Percentiles rank a stretch among this genome's conserved stretches.
These are phyloP conservation scores for Anaspis maculata DNA, from an alignment of 2,888 invertebrate genomes.

Conservation along the genomic window DNA sequence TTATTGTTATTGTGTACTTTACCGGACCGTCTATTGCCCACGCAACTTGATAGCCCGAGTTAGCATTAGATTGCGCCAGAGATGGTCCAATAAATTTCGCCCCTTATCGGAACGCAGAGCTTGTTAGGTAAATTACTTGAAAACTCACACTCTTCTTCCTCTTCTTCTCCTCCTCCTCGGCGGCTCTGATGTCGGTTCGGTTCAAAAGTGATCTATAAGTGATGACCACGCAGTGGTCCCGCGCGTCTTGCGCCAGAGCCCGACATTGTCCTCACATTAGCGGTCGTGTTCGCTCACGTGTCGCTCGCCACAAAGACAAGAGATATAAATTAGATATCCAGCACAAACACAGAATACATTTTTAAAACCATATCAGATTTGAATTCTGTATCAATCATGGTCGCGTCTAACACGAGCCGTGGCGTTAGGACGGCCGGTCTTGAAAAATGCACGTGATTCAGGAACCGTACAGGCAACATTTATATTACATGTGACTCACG, in stretches of 20 bases:
- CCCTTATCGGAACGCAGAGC: too few relatives aligned
- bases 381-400: conserved; percentile 16
- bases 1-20: too few relatives aligned
- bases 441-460: conserved; percentile 12
- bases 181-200: conserved; percentile 15
- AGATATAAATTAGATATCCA: conserved; percentile 22
- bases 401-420: conserved; percentile 15
- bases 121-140: too few relatives aligned
- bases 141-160: too few relatives aligned
- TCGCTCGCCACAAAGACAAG: conserved; percentile 15
- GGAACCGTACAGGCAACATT: conserved; percentile 8
- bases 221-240: too few relatives aligned
- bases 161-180: too few relatives aligned
- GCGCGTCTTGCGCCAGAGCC: too few relatives aligned
- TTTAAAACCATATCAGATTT: conserved; percentile 22
- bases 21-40: too few relatives aligned
- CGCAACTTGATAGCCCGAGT: too few relatives aligned
- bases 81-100: too few relatives aligned
- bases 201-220: too few relatives aligned
- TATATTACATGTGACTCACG: conserved; percentile 13
- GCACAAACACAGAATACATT: conserved; percentile 21
- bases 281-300: conserved; percentile 15
- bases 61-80: too few relatives aligned
- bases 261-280: conserved; percentile 22
- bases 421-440: conserved; percentile 7